These are phyloP conservation scores for Olivierus martensii DNA, from an alignment of 1,140 invertebrate genomes.

Conservation along the genomic window DNA sequence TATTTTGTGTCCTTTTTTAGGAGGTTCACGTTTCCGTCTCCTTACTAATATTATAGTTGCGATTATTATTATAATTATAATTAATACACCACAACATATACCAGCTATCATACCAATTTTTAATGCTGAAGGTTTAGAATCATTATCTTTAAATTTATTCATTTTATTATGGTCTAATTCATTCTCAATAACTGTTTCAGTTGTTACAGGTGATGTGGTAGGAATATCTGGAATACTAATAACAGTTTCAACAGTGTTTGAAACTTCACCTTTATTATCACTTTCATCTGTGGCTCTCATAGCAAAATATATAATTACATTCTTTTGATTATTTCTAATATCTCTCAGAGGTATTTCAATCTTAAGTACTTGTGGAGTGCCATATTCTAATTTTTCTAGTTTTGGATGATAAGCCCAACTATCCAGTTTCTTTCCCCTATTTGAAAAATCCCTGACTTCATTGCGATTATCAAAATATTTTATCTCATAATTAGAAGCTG, in stretches of 20 bases:
- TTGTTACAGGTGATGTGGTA: too few relatives aligned
- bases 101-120: too few relatives aligned
- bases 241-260: slow-evolving; percentile 33
- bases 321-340: slow-evolving; percentile 25
- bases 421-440: slow-evolving; percentile 17
- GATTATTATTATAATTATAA: too few relatives aligned
- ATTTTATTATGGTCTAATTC: too few relatives aligned
- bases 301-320: slow-evolving; percentile 28
- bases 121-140: too few relatives aligned
- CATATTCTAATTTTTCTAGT: background rate
- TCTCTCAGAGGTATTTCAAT: slow-evolving; percentile 29
- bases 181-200: too few relatives aligned
- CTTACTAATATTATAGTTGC: too few relatives aligned
- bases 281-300: slow-evolving; percentile 34
- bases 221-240: too few relatives aligned
- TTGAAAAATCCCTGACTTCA: slow-evolving; percentile 1
- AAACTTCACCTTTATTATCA: slow-evolving; percentile 35
- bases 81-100: too few relatives aligned
- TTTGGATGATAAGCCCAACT: slow-evolving; percentile 13
- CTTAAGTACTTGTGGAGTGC: slow-evolving; percentile 26
- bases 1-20: too few relatives aligned
- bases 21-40: too few relatives aligned
- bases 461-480: slow-evolving; percentile 1
- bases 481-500: slow-evolving; percentile 7
- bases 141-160: too few relatives aligned